Evolutionary conservation across 2,113 vertebrate genomes (phyloP).

Genomic region (Myanophis thanlyinensis): DNA sequence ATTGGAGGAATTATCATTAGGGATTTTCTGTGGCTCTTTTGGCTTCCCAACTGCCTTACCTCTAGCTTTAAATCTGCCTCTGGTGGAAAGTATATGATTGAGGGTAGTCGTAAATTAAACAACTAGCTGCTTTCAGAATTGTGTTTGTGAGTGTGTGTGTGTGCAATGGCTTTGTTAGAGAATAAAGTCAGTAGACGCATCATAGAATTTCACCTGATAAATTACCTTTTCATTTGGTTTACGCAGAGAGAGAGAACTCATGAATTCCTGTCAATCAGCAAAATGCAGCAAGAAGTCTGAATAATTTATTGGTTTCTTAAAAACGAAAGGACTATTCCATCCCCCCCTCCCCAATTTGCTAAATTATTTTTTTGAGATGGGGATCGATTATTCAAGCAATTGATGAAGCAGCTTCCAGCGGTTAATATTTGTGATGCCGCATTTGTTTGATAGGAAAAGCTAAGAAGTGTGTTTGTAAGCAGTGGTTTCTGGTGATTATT

Average conservation of each 20-base stretch:
- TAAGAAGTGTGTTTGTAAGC: not conserved
- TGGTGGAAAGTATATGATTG: not conserved
- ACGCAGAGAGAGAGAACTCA: not conserved
- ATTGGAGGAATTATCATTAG: not conserved
- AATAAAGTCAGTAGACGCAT: not conserved
- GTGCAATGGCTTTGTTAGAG: not conserved
- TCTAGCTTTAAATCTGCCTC: not conserved
- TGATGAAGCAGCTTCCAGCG: not conserved
- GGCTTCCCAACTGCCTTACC: not conserved
- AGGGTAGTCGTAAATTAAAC: not conserved
- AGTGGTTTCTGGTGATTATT: not conserved
- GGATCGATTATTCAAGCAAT: not conserved
- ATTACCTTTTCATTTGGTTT: not conserved
- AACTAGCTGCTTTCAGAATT: not conserved
- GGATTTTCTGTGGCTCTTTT: not conserved
- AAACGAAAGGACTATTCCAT: not conserved
- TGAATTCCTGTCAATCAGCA: not conserved
- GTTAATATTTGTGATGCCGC: not conserved
- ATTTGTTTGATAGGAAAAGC: not conserved
- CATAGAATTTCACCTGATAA: slow-evolving; percentile 3
- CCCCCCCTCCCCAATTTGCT: not conserved
- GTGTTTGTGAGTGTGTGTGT: not conserved
- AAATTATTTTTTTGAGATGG: not conserved
- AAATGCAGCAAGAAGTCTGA: not conserved
- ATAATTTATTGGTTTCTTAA: not conserved